Base-by-base conservation (phyloP, 1,140 invertebrate species). In the Ceratina australensis region DNA sequence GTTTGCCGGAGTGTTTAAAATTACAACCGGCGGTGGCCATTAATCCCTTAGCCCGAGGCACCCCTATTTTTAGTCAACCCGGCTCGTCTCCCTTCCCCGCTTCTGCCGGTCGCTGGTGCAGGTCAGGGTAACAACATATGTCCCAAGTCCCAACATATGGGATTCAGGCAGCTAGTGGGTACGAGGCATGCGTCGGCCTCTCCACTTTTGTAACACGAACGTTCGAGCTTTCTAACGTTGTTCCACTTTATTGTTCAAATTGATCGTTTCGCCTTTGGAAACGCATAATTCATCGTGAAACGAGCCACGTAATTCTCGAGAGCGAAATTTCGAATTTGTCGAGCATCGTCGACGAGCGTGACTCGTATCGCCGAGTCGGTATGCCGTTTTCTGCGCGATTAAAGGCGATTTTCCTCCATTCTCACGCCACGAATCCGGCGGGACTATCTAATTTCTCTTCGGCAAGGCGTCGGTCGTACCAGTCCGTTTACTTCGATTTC, bases 51-150 rank as follows among this genome's bases (percentile, higher is more conserved):
- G 57, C 64, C 67, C 54, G 26, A 68, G 60, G 59, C 67, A 79
- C 75, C 82, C 79, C 79, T 85, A 85, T 85, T 84, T 84, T 81
- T 85, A 81, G 75, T 76, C 33, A 0, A 66, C 47, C 28, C 10
- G 50, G 15, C 4, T 10, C 33, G 33, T 61, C 57, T 75, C 79
- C 65, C 82, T 73, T 71, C 63, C 61, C 47, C 42, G 18, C 22
- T 42, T 60, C 3, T 26, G 3, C 33, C 33, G 3, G 57, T 68
- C 50, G 49, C 83, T 84, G 61, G n/a, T 59, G 79, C 79, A 85
- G 83, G 82, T 85, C 83, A 85, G 82, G 82, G 75, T 81, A 75
- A 81, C 82, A 75, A 81, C 83, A 83, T 84, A 84, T 84, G 82
- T 84, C 64, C 24, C 63, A 67, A 72, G 82, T 84, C 64, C 24